Base-by-base conservation (phyloP, 1,140 invertebrate species). In the Drosophila gunungcola region DNA sequence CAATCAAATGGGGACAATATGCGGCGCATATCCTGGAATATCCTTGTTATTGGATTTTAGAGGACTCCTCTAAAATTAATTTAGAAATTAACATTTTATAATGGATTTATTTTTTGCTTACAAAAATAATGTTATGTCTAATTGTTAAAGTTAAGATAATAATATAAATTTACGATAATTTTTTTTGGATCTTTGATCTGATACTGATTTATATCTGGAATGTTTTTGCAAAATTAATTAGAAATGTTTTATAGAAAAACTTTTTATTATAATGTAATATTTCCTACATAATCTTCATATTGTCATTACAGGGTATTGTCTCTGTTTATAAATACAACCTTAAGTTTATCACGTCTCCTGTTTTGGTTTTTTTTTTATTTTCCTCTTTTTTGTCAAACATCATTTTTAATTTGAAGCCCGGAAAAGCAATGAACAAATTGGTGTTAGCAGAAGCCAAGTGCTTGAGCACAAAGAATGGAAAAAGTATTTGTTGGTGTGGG, bases 381-480 rank as follows among this genome's bases (percentile, higher is more conserved):
- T 36, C 13, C 16, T 34, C 45, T 55, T 57, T 73, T 54, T 73
- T 72, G 77, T 70, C 80, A 63, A 64, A 78, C 64, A 78, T 64
- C 72, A 68, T 89, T 89, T 90, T 84, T 90, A 89, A 90, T 89
- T 81, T 90, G 80, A 75, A 75, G 70, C 78, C 68, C 27, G 27
- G 56, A 79, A 88, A 79, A 89, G 81, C 80, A 88, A 88, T 88
- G 84, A 83, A 79, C 79, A 88, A 88, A 88, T 88, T 88, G 83
- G 83, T 88, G 83, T 88, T 88, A 83, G 83, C 83, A 88, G 84
- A 83, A 88, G 83, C 76, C 83, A 88, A 88, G 83, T 88, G 83
- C 80, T 83, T 80, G 65, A 38, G 62, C 73, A 46, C 52, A 67
- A 76, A 67, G 54, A 76, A 67, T 42, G 10, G 62, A 72, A 57